These are phyloP conservation scores for Bradypodion pumilum DNA, from an alignment of 2,797 vertebrate genomes.

Conservation along the genomic window DNA sequence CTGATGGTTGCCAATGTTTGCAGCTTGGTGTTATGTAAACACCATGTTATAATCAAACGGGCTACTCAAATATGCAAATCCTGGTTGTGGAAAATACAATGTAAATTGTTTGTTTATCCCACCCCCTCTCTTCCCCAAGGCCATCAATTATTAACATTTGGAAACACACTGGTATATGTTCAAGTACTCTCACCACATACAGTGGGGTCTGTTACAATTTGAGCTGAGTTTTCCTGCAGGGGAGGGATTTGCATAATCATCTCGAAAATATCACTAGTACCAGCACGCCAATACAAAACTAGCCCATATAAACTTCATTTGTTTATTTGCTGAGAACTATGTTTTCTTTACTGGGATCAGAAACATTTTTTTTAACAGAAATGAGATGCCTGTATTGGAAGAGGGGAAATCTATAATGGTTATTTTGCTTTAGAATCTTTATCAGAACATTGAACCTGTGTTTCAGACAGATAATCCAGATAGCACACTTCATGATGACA, in stretches of 20 bases:
- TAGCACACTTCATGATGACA: neutral
- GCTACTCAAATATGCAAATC: conserved; percentile 62
- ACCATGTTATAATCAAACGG: conserved; percentile 32
- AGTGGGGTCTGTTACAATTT: conserved; percentile 24
- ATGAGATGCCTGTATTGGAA: neutral
- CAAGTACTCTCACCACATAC: conserved; percentile 3
- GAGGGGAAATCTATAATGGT: neutral
- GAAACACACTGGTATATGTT: conserved; percentile 30
- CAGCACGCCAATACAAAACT: accelerated
- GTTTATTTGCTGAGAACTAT: accelerated
- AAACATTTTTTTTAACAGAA: neutral
- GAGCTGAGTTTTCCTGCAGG: conserved; percentile 41
- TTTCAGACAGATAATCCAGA: neutral
- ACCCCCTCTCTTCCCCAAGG: conserved; percentile 41
- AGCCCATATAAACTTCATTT: accelerated
- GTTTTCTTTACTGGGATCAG: accelerated
- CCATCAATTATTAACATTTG: conserved; percentile 60
- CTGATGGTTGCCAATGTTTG: conserved; percentile 11
- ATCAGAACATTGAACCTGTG: neutral
- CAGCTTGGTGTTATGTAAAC: conserved; percentile 25
- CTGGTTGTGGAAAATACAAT: conserved; percentile 45
- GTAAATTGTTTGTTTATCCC: conserved; percentile 62
- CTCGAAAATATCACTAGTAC: conserved; percentile 13
- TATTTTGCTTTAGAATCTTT: neutral
- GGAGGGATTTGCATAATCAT: conserved; percentile 4